Conservation (phyloP, 2,797 vertebrate genomes). For the Chaunax sp. region DNA sequence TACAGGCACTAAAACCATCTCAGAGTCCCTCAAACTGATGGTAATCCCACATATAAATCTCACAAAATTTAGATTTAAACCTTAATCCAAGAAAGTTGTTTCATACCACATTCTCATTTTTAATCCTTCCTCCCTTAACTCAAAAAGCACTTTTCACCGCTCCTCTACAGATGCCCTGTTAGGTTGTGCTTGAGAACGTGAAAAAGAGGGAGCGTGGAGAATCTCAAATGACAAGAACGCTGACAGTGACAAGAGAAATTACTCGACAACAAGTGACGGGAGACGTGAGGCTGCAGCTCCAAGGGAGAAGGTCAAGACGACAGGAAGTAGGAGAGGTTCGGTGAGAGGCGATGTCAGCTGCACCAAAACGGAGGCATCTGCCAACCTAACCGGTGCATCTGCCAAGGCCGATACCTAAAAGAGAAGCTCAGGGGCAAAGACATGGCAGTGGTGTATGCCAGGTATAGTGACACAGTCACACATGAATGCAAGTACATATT, state of each 20-base stretch:
- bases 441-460: constrained; percentile 63
- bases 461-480: constrained; percentile 40
- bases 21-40: background rate
- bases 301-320: constrained; percentile 43
- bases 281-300: background rate
- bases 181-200: constrained; percentile 37
- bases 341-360: constrained; percentile 45
- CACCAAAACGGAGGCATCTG: constrained; percentile 64
- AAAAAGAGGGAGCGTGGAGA: constrained; percentile 34
- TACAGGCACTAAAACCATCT: background rate
- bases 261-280: constrained; percentile 14
- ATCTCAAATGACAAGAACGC: constrained; percentile 23
- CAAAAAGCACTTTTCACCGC: constrained; percentile 33
- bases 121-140: too few species aligned
- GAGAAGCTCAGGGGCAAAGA: constrained; percentile 46
- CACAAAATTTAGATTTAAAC: constrained; percentile 12
- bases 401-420: constrained; percentile 66
- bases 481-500: background rate
- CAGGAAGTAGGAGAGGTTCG: constrained; percentile 24
- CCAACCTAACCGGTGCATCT: constrained; percentile 59
- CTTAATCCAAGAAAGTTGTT: constrained; percentile 14
- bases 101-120: constrained; percentile 9
- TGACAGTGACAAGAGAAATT: constrained; percentile 31
- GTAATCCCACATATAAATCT: constrained; percentile 7
- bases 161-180: constrained; percentile 51